Evolutionary conservation across 2,797 vertebrate genomes (phyloP).

Genomic region (Melanotaenia nigrans): DNA sequence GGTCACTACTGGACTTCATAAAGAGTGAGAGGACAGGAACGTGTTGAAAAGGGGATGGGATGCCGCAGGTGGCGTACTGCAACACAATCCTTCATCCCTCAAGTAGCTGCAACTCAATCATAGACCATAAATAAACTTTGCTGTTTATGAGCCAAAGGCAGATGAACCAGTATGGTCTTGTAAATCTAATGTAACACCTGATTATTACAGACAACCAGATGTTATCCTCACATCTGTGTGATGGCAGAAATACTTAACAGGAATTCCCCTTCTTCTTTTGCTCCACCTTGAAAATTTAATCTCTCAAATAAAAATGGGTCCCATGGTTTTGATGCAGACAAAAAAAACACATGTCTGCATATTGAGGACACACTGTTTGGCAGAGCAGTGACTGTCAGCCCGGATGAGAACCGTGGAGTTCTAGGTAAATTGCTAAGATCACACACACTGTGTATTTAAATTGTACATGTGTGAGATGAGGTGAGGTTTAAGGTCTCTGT

Average conservation of each 20-base stretch:
- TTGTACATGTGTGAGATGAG: not conserved
- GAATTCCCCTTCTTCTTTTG: slow-evolving; percentile 7
- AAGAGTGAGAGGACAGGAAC: no score
- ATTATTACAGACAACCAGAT: not conserved
- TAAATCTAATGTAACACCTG: not conserved
- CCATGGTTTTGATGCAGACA: not conserved
- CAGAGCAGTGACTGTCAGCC: slow-evolving; percentile 15
- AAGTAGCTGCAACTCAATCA: not conserved
- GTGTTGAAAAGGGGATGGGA: no score
- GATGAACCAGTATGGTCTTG: not conserved
- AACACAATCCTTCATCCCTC: no score
- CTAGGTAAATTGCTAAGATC: slow-evolving; percentile 27
- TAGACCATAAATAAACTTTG: not conserved
- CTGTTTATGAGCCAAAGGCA: not conserved
- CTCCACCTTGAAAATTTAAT: not conserved
- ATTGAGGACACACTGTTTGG: not conserved
- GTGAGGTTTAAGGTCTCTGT: slow-evolving; percentile 9
- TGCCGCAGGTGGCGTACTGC: no score
- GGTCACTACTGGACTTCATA: no score
- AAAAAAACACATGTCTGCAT: not conserved
- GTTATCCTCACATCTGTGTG: not conserved
- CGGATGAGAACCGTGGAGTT: slow-evolving; percentile 11
- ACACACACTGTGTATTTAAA: slow-evolving; percentile 46
- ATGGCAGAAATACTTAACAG: not conserved
- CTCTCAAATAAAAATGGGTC: not conserved